Base-by-base conservation (phyloP, 2,888 invertebrate species). In the Steinernema hermaphroditum region DNA sequence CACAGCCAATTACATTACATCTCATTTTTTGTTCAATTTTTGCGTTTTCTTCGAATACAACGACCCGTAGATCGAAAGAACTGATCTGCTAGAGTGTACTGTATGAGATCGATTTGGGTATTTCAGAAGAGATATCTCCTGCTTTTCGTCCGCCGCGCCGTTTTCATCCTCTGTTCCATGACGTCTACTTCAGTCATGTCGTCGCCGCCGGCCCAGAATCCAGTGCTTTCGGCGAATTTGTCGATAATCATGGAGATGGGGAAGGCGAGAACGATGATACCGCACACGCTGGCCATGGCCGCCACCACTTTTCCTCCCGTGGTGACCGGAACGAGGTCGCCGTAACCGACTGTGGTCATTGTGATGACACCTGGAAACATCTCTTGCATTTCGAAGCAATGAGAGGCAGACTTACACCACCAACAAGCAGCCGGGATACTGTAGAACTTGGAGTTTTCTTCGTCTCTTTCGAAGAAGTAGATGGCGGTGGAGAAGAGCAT, bases 181-280 rank as follows among this genome's bases (percentile, higher is more conserved):
- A 54, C 12, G 27, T 54, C 54, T 27, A 54, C 54, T 24, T 54
- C 54, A 6, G 54, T 54, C 24, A 54, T 22, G 54, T 54, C 54
- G n/a, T 54, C 54, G 54, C 54, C 54, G 54, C 54, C 54, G 54
- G 54, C 54, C 81, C 81, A 82, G n/a, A 79, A 77, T 9, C 80
- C 79, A 0, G 84, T 84, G 50, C 79, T 79, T 73, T 84, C 84
- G 57, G 85, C 85, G 72, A 85, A 85, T 54, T 85, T 85, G 75
- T 85, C 85, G 72, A 85, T 83, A 34, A 85, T 85, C 85, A 85
- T 84, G 1, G 83, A 84, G 68, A 85, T 85, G 19, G 85, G 85
- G 77, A 85, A 85, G 34, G 85, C 85, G 32, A 83, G 77, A 2
- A 82, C 81, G 32, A 50, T 32, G 34, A 57, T 70, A 43, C 85